Conservation (phyloP, 2,797 vertebrate species). For the Lerista edwardsae region DNA sequence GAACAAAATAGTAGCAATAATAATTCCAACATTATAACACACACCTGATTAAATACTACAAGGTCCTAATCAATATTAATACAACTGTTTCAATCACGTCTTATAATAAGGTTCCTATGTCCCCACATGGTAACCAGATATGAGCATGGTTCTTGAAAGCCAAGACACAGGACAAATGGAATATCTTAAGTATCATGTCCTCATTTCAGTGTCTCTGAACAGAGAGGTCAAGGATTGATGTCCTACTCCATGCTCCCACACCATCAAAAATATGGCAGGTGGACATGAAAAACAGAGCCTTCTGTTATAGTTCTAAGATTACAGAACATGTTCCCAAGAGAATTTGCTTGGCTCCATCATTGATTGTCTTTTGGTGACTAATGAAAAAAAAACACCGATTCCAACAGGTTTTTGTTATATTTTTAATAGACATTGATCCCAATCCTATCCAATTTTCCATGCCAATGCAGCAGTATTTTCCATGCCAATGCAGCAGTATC, state of each 20-base stretch:
- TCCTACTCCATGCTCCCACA: too few relatives aligned
- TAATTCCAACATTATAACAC: background rate
- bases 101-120: background rate
- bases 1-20: too few relatives aligned
- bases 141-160: background rate
- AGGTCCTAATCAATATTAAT: background rate
- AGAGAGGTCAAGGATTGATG: background rate
- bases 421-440: background rate
- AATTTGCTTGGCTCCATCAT: background rate
- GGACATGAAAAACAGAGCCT: background rate
- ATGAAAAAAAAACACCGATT: background rate
- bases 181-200: background rate
- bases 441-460: too few relatives aligned
- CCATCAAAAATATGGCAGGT: background rate
- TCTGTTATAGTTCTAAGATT: background rate
- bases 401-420: background rate
- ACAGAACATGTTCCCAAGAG: background rate
- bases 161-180: background rate
- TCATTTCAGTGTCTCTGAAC: background rate
- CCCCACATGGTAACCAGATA: background rate
- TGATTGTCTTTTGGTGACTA: background rate
- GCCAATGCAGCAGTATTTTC: too few relatives aligned
- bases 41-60: background rate
- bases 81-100: background rate
- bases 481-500: too few relatives aligned